phyloP scores from a whole-genome alignment of 2,888 invertebrate genomes.

The Loripinus fragilis region DNA sequence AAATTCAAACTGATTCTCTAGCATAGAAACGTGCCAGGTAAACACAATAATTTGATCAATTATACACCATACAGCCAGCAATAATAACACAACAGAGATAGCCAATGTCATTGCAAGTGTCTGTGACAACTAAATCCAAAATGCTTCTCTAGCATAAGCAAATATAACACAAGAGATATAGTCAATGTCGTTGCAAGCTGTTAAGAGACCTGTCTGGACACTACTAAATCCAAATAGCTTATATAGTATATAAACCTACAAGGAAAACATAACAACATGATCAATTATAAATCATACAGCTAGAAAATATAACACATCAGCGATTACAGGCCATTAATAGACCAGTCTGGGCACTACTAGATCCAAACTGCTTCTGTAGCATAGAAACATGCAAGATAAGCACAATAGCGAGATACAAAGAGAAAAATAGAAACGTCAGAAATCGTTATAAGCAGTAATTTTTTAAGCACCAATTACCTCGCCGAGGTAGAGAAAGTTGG shows the following conservation, averaged over 20 bases:
- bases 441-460: too few species aligned
- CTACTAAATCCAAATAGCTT: conserved; percentile 76
- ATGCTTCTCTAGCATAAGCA: conserved; percentile 73
- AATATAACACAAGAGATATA: conserved; percentile 67
- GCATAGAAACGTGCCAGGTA: conserved; percentile 68
- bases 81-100: conserved; percentile 65
- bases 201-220: conserved; percentile 72
- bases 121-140: conserved; percentile 73
- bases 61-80: conserved; percentile 68
- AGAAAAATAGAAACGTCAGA: too few species aligned
- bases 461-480: too few species aligned
- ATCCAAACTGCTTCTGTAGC: conserved; percentile 75
- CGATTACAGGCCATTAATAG: conserved; percentile 74
- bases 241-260: conserved; percentile 74
- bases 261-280: conserved; percentile 5
- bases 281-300: conserved; percentile 60
- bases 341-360: conserved; percentile 75
- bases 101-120: conserved; percentile 75
- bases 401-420: too few species aligned
- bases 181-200: conserved; percentile 78
- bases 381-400: conserved; percentile 66
- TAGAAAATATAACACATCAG: conserved; percentile 60
- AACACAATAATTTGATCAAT: too few species aligned
- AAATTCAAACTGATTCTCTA: conserved; percentile 73
- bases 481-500: too few species aligned